Conservation (phyloP, 2,888 invertebrate genomes). For the Leptinotarsa peninsularis region DNA sequence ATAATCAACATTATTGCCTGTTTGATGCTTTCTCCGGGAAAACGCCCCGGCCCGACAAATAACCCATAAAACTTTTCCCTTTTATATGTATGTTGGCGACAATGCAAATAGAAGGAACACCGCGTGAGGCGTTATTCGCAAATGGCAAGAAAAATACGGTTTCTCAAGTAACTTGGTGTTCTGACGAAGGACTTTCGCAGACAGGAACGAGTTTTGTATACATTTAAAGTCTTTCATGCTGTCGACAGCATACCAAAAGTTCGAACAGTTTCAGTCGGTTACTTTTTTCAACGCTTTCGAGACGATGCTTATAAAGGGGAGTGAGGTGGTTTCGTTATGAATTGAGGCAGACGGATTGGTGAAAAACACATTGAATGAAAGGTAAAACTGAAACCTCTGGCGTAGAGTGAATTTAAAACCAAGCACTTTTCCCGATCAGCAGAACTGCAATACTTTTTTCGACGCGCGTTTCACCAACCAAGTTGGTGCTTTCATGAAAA, state of each 20-base stretch:
- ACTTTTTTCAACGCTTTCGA: not conserved
- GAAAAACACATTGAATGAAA: no score
- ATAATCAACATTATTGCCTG: conserved; percentile 26
- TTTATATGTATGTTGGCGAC: conserved; percentile 2
- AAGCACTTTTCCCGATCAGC: no score
- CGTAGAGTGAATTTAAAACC: no score
- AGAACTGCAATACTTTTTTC: no score
- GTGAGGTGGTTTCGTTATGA: not conserved
- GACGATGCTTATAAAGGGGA: not conserved
- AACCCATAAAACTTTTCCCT: conserved; percentile 25
- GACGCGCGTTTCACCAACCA: no score
- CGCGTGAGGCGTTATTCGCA: conserved; percentile 9
- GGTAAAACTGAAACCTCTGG: no score
- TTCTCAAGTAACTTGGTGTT: conserved; percentile 8
- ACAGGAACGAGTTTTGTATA: not conserved
- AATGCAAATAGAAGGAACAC: conserved; percentile 5
- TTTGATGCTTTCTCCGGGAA: conserved; percentile 17
- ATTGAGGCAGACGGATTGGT: no score
- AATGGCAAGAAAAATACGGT: conserved; percentile 10
- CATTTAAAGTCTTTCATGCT: not conserved
- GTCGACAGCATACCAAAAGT: not conserved
- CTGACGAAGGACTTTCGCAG: not conserved
- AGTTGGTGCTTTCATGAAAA: no score
- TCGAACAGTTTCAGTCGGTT: not conserved
- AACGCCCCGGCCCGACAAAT: conserved; percentile 26